Evolutionary conservation across 2,888 invertebrate genomes (phyloP), one percentile per base, ranked within the genome.

Genomic region (Sesia bembeciformis): DNA sequence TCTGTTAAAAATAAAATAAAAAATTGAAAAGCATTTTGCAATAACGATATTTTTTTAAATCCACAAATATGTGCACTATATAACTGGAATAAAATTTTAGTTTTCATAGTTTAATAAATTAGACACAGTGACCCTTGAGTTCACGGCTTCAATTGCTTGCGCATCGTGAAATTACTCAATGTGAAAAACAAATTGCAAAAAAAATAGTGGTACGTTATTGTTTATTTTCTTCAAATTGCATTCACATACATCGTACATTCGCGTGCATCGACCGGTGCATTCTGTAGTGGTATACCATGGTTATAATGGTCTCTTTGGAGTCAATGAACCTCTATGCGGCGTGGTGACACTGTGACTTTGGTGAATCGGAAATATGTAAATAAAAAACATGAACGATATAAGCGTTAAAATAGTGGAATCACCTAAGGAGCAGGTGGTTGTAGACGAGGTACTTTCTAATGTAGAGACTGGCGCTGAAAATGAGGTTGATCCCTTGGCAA

Each of bases 381-480:
- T 88, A 88, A 89, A 86, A 23, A 89, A 86, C 86, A 89, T 89
- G 88, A 88, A 88, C 79, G 87, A 87, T 85, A 81, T 81, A 81
- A 84, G 77, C 70, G 77, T 84, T 68, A 87, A 87, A 80, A 77
- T 78, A 80, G 81, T 78, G 72, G 87, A 85, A 77, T 78, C 84
- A 72, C 79, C 77, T 62, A 85, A 85, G 74, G 80, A 77, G 64
- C 76, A 73, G 65, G 57, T 67, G 68, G 64, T 70, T 64, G 74
- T 63, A 58, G 73, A 67, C 57, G 78, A 70, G 60, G 71, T 72
- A 62, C 72, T 80, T 64, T 76, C 79, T 59, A 66, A 72, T 56
- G 69, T 68, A 59, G 76, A 78, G 60, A 62, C 68, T 40, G 64
- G 63, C 54, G 68, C 68, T 51, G 78, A 83, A 6, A 78, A 81